Percentiles rank a stretch among this genome's conserved stretches.
Conservation (phyloP, 2,797 vertebrate species). For the Galaxias olidus region DNA sequence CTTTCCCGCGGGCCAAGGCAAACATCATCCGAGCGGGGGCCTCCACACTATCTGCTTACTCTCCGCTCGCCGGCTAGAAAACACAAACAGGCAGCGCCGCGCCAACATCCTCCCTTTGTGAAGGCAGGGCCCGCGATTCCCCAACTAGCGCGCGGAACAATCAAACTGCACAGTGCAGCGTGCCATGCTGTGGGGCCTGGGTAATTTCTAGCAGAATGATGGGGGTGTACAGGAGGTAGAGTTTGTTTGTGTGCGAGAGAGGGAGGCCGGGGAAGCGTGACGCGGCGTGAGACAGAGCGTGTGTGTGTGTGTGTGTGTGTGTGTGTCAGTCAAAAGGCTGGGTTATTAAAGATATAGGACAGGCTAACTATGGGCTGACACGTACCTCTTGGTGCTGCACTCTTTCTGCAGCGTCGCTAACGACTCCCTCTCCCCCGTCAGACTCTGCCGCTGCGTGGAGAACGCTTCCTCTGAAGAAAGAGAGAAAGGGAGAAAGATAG, state of each 20-base stretch:
- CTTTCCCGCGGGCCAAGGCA: constrained; percentile 49
- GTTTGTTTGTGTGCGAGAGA: constrained; percentile 12
- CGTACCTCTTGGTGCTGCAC: constrained; percentile 93
- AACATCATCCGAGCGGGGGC: constrained; percentile 42
- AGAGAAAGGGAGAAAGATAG: background rate
- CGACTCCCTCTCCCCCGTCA: constrained; percentile 86
- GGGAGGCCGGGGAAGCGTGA: too few species aligned
- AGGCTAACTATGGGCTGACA: constrained; percentile 47
- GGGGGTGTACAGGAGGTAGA: constrained; percentile 9
- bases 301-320: constrained; percentile 2
- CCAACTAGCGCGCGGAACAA: constrained; percentile 21
- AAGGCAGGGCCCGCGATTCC: constrained; percentile 29
- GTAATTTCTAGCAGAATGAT: constrained; percentile 41
- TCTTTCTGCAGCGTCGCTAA: constrained; percentile 88
- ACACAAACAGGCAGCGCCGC: constrained; percentile 38
- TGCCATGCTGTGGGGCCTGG: constrained; percentile 15
- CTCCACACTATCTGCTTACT: constrained; percentile 49
- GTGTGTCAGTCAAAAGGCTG: constrained; percentile 33
- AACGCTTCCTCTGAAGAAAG: constrained; percentile 81
- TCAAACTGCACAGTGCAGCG: constrained; percentile 24
- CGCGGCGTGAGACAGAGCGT: too few species aligned
- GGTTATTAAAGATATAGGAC: constrained; percentile 14
- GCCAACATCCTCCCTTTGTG: constrained; percentile 37
- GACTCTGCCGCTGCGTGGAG: constrained; percentile 79
- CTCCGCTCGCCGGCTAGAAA: constrained; percentile 25